Conservation (phyloP, 2,113 vertebrate genomes). For the Nesogale talazaci region DNA sequence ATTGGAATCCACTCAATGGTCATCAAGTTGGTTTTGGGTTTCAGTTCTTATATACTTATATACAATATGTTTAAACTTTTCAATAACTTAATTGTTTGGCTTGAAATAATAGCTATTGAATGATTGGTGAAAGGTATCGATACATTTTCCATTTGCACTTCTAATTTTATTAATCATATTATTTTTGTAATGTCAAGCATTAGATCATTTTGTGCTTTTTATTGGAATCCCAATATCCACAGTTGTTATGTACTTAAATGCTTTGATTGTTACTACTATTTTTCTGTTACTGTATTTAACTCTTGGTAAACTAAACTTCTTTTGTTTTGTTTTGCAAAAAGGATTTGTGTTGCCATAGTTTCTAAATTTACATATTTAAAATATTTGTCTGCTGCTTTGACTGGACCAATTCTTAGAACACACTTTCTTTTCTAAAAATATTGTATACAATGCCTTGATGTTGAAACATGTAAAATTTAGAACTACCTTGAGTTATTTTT, state of each 20-base stretch:
- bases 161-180: neutral
- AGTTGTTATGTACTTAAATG: neutral
- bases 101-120: neutral
- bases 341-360: constrained; percentile 34
- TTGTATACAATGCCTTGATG: neutral
- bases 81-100: neutral
- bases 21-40: too few relatives aligned
- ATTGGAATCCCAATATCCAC: neutral
- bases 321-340: constrained; percentile 30
- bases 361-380: constrained; percentile 39
- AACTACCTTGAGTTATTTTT: constrained; percentile 11
- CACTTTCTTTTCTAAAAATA: neutral
- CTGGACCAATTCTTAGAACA: neutral
- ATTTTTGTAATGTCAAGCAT: neutral
- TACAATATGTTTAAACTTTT: neutral
- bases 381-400: constrained; percentile 3
- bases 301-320: neutral
- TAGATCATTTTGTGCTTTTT: neutral
- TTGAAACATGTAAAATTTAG: neutral
- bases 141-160: neutral
- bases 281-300: neutral
- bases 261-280: neutral
- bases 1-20: too few relatives aligned
- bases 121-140: neutral
- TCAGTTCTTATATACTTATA: neutral